Evolutionary conservation across 2,113 vertebrate species (phyloP).

Genomic region (Spheniscus mendiculus): DNA sequence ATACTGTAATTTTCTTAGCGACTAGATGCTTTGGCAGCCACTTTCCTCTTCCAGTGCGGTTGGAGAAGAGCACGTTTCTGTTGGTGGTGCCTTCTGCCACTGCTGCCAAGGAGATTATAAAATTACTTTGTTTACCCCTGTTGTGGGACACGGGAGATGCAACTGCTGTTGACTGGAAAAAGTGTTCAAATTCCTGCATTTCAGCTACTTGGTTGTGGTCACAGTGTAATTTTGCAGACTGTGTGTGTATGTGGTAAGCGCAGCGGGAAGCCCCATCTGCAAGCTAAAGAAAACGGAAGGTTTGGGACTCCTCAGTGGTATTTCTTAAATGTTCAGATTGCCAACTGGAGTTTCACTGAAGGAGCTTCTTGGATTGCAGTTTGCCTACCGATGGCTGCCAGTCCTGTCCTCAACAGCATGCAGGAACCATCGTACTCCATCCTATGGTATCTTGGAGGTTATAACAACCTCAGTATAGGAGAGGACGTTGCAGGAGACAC

Average conservation of each 20-base stretch:
- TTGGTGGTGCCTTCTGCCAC: neutral
- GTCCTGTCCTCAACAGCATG: too few relatives aligned
- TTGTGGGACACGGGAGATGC: neutral
- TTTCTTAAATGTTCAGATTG: neutral
- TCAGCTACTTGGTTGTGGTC: neutral
- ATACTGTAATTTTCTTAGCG: constrained; percentile 43
- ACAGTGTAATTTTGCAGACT: neutral
- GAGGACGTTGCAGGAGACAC: neutral
- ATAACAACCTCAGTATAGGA: neutral
- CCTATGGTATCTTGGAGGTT: fast-evolving
- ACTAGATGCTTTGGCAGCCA: neutral
- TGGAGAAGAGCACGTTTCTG: neutral
- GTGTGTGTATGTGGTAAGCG: neutral
- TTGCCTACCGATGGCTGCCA: neutral
- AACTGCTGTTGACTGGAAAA: neutral
- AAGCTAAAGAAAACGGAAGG: neutral
- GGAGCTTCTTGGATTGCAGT: neutral
- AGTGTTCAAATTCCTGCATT: neutral
- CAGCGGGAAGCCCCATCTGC: neutral
- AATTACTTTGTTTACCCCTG: constrained; percentile 6
- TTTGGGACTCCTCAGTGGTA: neutral
- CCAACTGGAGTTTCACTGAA: neutral
- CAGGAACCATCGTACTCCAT: fast-evolving
- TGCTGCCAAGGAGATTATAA: neutral
- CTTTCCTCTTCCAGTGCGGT: neutral